phyloP scores from a whole-genome alignment of 2,888 invertebrate species.

The Nomada fucata region DNA sequence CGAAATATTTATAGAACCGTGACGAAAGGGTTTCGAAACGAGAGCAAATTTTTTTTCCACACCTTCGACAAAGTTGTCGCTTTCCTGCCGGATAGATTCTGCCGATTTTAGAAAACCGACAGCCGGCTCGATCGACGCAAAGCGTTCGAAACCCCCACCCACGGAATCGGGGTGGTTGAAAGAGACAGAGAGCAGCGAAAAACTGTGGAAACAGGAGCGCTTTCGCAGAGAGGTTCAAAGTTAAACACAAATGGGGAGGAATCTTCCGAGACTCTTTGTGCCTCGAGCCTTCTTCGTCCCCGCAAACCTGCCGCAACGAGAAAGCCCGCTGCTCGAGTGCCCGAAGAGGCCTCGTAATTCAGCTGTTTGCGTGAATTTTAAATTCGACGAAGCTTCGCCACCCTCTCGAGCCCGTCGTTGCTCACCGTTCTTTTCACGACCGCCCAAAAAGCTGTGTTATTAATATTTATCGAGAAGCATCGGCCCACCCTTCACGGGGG shows the following conservation, averaged over 20 bases:
- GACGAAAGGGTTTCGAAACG: too few relatives aligned
- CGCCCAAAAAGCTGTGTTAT: constrained; percentile 24
- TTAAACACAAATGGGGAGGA: constrained; percentile 58
- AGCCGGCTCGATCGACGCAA: constrained; percentile 4
- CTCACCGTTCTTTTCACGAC: constrained; percentile 9
- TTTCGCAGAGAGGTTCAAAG: constrained; percentile 54
- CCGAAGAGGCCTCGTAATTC: constrained; percentile 36
- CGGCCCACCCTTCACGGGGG: background rate
- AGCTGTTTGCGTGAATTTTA: constrained; percentile 53
- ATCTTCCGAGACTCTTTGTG: constrained; percentile 46
- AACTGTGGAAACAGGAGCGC: constrained; percentile 35
- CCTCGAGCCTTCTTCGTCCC: constrained; percentile 29
- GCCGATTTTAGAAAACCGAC: background rate
- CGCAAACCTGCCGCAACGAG: background rate
- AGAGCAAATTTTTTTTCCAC: too few relatives aligned
- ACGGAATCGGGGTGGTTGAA: background rate
- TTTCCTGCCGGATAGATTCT: too few relatives aligned
- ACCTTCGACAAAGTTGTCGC: too few relatives aligned
- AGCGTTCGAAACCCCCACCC: background rate
- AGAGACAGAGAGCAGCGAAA: background rate
- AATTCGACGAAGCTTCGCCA: constrained; percentile 33
- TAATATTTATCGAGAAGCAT: constrained; percentile 32
- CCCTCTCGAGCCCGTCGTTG: constrained; percentile 7
- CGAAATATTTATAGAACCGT: too few relatives aligned
- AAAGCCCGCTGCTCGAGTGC: constrained; percentile 24